A percentile compares a stretch with the other conserved stretches of the same genome.
These are phyloP conservation scores for Oreochromis aureus DNA, from an alignment of 2,113 vertebrate genomes.

Conservation along the genomic window DNA sequence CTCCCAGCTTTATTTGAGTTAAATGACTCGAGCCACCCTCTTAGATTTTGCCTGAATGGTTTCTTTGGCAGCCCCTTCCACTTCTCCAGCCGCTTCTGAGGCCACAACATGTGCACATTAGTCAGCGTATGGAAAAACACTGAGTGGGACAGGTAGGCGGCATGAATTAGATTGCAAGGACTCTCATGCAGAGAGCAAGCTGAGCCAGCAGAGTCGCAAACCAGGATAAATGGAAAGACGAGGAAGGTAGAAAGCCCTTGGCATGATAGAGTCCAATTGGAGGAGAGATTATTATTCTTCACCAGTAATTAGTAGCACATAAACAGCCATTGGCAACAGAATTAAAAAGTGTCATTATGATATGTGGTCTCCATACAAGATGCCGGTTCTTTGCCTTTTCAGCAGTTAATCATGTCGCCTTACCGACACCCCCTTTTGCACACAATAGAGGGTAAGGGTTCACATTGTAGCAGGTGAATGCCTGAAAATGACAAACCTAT, in stretches of 20 bases:
- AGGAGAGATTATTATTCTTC: conserved; percentile 61
- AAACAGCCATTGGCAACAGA: conserved; percentile 63
- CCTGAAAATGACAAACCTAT: conserved; percentile 22
- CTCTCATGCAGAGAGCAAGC: conserved; percentile 29
- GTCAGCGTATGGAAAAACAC: conserved; percentile 63
- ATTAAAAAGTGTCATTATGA: conserved; percentile 61
- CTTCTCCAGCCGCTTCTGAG: conserved; percentile 38
- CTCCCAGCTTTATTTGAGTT: conserved; percentile 68
- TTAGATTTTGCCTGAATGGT: conserved; percentile 65
- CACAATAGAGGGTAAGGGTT: background rate
- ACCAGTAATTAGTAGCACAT: conserved; percentile 65
- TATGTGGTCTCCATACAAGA: conserved; percentile 41
- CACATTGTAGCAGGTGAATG: background rate
- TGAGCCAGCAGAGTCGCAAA: conserved; percentile 9
- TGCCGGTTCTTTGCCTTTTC: conserved; percentile 11
- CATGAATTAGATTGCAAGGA: conserved; percentile 56
- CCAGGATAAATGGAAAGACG: conserved; percentile 34
- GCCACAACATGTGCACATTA: conserved; percentile 63
- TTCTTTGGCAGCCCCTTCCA: conserved; percentile 46
- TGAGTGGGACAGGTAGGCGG: conserved; percentile 62
- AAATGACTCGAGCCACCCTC: conserved; percentile 67
- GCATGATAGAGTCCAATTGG: conserved; percentile 28
- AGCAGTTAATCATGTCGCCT: conserved; percentile 45
- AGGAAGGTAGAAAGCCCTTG: conserved; percentile 14
- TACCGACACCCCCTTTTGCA: background rate